Percentiles rank a stretch among this genome's conserved stretches.
Evolutionary conservation across 2,113 vertebrate genomes (phyloP).

Genomic region (Coptodon bakossiorum): DNA sequence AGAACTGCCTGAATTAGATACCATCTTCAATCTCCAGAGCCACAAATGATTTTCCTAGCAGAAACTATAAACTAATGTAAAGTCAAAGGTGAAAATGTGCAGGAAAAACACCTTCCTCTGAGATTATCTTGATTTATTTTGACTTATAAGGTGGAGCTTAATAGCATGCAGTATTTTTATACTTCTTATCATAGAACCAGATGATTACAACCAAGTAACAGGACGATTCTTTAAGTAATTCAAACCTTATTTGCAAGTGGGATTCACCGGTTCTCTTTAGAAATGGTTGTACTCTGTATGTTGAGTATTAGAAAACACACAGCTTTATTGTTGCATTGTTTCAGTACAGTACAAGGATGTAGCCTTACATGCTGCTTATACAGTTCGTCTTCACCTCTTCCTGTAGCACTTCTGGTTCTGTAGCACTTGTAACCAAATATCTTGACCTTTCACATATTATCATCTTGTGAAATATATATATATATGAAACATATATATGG

Average conservation of each 20-base stretch:
- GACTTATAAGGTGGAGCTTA: background rate
- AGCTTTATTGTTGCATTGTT: background rate
- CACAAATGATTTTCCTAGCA: background rate
- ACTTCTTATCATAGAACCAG: background rate
- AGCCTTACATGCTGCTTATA: background rate
- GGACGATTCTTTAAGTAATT: background rate
- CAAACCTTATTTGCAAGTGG: background rate
- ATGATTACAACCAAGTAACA: background rate
- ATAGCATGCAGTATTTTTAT: background rate
- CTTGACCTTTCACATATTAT: background rate
- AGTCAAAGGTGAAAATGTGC: background rate
- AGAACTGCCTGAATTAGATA: constrained; percentile 32
- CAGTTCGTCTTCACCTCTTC: background rate
- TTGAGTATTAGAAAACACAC: background rate
- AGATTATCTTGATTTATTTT: background rate
- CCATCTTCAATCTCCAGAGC: background rate
- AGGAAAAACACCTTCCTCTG: background rate
- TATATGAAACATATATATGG: background rate
- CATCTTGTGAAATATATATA: background rate
- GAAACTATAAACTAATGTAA: background rate
- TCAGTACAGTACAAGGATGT: background rate
- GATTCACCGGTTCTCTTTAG: background rate
- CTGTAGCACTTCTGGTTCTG: background rate
- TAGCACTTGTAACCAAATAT: background rate
- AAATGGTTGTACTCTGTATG: background rate